phyloP scores from a whole-genome alignment of 1,140 invertebrate genomes.

The Nasonia longicornis region DNA sequence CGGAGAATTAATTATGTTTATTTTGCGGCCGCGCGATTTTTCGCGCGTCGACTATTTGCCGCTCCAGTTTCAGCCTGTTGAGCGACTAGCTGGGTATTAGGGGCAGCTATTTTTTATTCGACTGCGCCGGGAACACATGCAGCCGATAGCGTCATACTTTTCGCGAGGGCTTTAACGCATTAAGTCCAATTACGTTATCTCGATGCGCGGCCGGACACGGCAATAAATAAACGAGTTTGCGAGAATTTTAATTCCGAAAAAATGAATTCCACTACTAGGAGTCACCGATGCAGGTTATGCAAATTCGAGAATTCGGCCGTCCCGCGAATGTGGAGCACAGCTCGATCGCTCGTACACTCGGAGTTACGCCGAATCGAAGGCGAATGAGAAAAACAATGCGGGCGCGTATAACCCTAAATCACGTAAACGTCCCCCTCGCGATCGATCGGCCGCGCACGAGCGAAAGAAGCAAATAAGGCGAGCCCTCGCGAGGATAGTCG shows the following conservation, averaged over 20 bases:
- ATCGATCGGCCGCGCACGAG: not conserved
- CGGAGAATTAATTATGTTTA: constrained; percentile 37
- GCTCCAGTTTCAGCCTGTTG: constrained; percentile 5
- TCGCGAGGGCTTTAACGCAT: too few species aligned
- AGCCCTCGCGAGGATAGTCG: constrained; percentile 3
- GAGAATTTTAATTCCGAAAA: not conserved
- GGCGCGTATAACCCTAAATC: not conserved
- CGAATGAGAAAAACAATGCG: not conserved
- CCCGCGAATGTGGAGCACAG: too few species aligned
- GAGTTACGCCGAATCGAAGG: not conserved
- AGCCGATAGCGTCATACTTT: too few species aligned
- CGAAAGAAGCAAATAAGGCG: constrained; percentile 7
- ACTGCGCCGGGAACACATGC: not conserved
- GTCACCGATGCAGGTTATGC: not conserved
- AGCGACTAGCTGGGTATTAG: not conserved
- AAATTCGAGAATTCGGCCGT: not conserved
- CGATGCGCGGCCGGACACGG: not conserved
- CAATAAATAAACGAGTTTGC: not conserved
- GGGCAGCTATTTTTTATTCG: not conserved
- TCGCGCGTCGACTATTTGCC: not conserved
- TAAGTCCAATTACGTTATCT: constrained; percentile 31
- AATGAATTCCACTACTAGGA: not conserved
- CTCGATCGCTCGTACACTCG: not conserved
- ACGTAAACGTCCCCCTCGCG: not conserved
- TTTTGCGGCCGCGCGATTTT: not conserved